Conservation (phyloP, 2,113 vertebrate species). For the Takifugu flavidus region DNA sequence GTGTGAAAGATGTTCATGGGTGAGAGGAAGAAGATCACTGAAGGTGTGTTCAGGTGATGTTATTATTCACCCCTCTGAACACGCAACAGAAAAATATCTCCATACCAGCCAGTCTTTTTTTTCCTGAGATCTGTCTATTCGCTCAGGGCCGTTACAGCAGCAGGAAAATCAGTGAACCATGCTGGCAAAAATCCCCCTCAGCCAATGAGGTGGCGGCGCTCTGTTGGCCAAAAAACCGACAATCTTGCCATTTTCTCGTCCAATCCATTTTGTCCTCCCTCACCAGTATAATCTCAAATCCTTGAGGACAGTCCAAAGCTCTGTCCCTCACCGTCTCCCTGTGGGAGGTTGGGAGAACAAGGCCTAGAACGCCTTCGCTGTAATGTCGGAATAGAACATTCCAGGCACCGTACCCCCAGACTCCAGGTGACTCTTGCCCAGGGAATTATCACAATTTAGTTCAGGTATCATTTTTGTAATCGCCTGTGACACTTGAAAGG, state of each 20-base stretch:
- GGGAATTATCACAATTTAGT: slow-evolving; percentile 26
- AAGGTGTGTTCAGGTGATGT: slow-evolving; percentile 6
- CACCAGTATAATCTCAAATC: slow-evolving; percentile 23
- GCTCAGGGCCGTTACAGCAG: slow-evolving; percentile 31
- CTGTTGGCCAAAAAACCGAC: slow-evolving; percentile 28
- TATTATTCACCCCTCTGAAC: too few species aligned
- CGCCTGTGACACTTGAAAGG: slow-evolving; percentile 46
- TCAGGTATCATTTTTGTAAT: slow-evolving; percentile 35
- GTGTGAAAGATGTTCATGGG: slow-evolving; percentile 24
- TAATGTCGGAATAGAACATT: slow-evolving; percentile 23
- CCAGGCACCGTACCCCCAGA: slow-evolving; percentile 9
- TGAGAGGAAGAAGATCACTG: slow-evolving; percentile 22
- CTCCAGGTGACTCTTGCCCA: slow-evolving; percentile 44
- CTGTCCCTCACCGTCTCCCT: slow-evolving; percentile 16
- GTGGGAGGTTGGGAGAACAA: slow-evolving; percentile 16
- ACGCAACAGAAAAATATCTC: too few species aligned
- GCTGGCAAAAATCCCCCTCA: slow-evolving; percentile 15
- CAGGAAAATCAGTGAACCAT: slow-evolving; percentile 22
- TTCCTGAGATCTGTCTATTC: slow-evolving; percentile 18
- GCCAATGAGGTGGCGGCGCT: slow-evolving; percentile 41
- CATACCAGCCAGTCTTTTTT: not conserved
- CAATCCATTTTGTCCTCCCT: slow-evolving; percentile 44
- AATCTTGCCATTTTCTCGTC: not conserved
- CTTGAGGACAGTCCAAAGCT: slow-evolving; percentile 10
- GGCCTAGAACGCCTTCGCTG: slow-evolving; percentile 33